These are phyloP conservation scores for Cynaeus angustus DNA, from an alignment of 2,888 invertebrate species.

Conservation along the genomic window DNA sequence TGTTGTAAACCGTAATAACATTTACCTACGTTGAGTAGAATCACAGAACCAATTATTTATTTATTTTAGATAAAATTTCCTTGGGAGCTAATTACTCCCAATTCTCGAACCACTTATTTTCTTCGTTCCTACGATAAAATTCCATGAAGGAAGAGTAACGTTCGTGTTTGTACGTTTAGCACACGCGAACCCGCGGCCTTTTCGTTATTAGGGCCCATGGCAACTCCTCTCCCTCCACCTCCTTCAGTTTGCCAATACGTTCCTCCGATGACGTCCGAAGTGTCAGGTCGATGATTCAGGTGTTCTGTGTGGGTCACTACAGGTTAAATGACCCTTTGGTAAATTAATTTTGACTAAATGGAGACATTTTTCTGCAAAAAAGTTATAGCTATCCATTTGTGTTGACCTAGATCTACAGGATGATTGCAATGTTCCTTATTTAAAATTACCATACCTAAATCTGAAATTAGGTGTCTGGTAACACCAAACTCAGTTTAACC, in stretches of 20 bases:
- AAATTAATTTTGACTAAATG: constrained; percentile 2
- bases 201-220: constrained; percentile 20
- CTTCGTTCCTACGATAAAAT: constrained; percentile 18
- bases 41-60: constrained; percentile 24
- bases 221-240: neutral
- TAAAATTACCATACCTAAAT: too few relatives aligned
- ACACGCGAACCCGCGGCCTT: constrained; percentile 32
- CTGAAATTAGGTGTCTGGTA: too few relatives aligned
- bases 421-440: too few relatives aligned
- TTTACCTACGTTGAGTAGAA: constrained; percentile 29
- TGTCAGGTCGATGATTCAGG: constrained; percentile 54
- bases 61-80: constrained; percentile 29
- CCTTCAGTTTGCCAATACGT: constrained; percentile 12
- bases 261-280: constrained; percentile 46
- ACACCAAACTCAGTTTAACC: too few relatives aligned
- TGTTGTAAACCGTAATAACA: constrained; percentile 28
- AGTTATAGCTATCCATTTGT: too few relatives aligned
- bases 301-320: constrained; percentile 30
- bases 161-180: constrained; percentile 32
- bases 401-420: too few relatives aligned
- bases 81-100: constrained; percentile 2
- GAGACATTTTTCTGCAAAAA: constrained; percentile 6
- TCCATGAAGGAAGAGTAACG: constrained; percentile 35
- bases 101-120: neutral
- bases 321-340: constrained; percentile 5